A percentile compares a stretch with the other conserved stretches of the same genome.
phyloP scores from a whole-genome alignment of 2,888 invertebrate genomes.

The Apodemia zela region DNA sequence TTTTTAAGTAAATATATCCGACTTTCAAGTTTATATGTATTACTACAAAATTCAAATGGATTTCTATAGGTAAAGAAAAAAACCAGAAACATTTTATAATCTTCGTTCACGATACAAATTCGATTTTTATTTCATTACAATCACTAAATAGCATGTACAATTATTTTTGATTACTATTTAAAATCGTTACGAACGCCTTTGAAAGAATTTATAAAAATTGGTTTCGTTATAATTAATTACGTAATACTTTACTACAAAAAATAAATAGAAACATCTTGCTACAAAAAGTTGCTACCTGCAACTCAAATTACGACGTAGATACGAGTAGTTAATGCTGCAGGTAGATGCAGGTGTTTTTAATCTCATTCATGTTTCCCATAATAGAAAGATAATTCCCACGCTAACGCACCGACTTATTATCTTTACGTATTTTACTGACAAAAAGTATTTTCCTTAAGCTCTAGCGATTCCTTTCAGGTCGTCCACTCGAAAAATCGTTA shows the following conservation, averaged over 20 bases:
- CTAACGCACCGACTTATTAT: not conserved
- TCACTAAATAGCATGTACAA: no score
- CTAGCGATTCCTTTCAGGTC: no score
- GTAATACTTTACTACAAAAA: slow-evolving; percentile 6
- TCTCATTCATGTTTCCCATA: not conserved
- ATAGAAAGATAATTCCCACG: not conserved
- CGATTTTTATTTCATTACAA: no score
- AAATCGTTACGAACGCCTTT: not conserved
- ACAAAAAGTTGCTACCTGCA: slow-evolving; percentile 18
- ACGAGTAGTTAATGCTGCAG: not conserved
- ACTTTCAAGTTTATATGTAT: no score
- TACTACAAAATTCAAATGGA: no score
- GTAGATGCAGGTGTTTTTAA: slow-evolving; percentile 10
- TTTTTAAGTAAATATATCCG: no score
- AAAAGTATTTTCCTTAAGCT: no score
- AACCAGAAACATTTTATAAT: no score
- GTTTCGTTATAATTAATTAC: not conserved
- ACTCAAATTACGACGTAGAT: not conserved
- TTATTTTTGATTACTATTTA: no score
- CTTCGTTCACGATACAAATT: no score
- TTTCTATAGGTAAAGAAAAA: no score
- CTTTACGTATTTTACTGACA: not conserved
- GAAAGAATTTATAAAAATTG: not conserved
- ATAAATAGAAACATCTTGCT: not conserved
- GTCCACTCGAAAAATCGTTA: no score